Percentiles rank a stretch among this genome's conserved stretches.
phyloP scores from a whole-genome alignment of 1,140 invertebrate genomes.

The Drosophila kurseongensis region DNA sequence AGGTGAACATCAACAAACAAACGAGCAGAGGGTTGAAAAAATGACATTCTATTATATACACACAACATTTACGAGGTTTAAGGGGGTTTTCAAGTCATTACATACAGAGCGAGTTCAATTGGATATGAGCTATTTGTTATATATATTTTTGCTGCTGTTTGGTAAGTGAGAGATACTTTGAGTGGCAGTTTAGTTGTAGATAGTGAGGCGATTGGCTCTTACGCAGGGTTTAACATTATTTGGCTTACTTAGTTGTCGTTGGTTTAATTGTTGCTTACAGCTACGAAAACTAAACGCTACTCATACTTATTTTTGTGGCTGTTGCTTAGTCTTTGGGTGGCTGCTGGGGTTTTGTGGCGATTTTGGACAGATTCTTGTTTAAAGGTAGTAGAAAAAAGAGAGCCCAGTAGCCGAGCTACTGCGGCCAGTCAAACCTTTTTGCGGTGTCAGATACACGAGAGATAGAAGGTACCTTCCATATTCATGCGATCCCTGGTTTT shows the following conservation, averaged over 20 bases:
- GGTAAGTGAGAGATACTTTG: constrained; percentile 73
- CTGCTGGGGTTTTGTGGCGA: constrained; percentile 51
- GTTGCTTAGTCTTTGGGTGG: constrained; percentile 13
- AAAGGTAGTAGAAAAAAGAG: constrained; percentile 84
- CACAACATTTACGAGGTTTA: constrained; percentile 46
- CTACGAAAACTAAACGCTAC: constrained; percentile 59
- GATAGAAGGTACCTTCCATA: constrained; percentile 35
- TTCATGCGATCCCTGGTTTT: constrained; percentile 21
- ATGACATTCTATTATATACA: constrained; percentile 49
- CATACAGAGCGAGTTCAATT: constrained; percentile 83
- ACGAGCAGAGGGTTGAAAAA: constrained; percentile 51
- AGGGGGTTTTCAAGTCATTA: constrained; percentile 41
- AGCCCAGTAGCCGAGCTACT: constrained; percentile 71
- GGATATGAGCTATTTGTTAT: constrained; percentile 69
- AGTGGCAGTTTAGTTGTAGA: constrained; percentile 71
- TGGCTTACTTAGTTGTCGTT: constrained; percentile 43
- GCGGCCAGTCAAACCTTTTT: constrained; percentile 80
- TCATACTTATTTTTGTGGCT: constrained; percentile 55
- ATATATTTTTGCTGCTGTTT: constrained; percentile 61
- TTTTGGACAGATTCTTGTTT: constrained; percentile 85
- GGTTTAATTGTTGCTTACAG: constrained; percentile 45
- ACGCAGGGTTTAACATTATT: constrained; percentile 53
- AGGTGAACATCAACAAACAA: constrained; percentile 53
- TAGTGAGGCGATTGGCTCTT: constrained; percentile 73
- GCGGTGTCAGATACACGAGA: constrained; percentile 79